Base-by-base conservation (phyloP, 1,140 invertebrate species). In the Phocides pigmalion region DNA sequence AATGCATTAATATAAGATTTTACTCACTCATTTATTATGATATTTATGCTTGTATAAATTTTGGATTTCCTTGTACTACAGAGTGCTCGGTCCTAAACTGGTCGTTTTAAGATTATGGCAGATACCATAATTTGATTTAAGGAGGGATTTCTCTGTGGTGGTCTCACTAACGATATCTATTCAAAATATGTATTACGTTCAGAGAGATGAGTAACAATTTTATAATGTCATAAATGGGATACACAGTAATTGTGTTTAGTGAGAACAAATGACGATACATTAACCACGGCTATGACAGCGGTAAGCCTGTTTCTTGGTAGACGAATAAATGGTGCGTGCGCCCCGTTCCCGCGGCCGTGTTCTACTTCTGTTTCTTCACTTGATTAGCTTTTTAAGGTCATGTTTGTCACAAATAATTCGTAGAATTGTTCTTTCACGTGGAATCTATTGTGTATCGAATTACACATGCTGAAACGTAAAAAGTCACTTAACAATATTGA, bases 321-420 rank as follows among this genome's bases (percentile, higher is more conserved):
- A 12, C 44, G 44, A 47, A 47, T 47, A 17, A 47, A 22, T 47
- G 44, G 20, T 46, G 42, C 42, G 42, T n/a, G 25, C 9, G 2
- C 5, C 20, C n/a, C 4, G 12, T n/a, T 19, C 8, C 12, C 19
- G 19, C 4, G 32, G 32, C 32, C 32, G 32, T 35, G 8, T 35
- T 35, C 32, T n/a, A 0, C n/a, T n/a, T 20, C 19, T 20, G 19
- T 12, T 47, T 47, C 44, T 47, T 47, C 22, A 47, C 17, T 47
- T 47, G 19, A 47, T 22, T 47, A 20, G 11, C 9, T 12, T 22
- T 47, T 47, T 22, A 47, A 12, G 44, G 44, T 22, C 17, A 6
- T 11, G 32, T 12, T 4, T 35, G 32, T n/a, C 32, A 12, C 9
- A 9, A 2, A 35, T 9, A 35, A 4, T n/a, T n/a, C 4, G 1